These are phyloP conservation scores for Sericinus montela DNA, from an alignment of 2,888 invertebrate genomes.

Conservation along the genomic window DNA sequence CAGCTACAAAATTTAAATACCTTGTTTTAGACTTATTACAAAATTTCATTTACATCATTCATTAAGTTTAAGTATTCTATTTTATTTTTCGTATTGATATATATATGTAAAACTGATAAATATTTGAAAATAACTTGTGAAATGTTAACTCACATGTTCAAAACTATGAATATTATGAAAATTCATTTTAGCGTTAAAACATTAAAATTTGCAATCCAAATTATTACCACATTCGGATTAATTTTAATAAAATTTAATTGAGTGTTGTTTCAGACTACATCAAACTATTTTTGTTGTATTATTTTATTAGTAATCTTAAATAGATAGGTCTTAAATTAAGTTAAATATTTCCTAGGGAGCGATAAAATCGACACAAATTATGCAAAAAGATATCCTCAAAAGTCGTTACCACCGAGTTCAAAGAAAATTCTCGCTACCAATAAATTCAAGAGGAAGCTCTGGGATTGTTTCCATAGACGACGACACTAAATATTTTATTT, in stretches of 20 bases:
- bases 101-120: no score
- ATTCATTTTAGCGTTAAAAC: constrained; percentile 13
- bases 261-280: constrained; percentile 13
- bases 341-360: constrained; percentile 15
- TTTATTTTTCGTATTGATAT: no score
- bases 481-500: constrained; percentile 7
- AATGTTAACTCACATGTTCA: not conserved
- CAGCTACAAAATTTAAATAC: not conserved
- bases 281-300: no score
- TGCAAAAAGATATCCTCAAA: constrained; percentile 35
- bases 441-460: constrained; percentile 43
- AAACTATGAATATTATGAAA: constrained; percentile 15
- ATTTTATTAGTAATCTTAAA: constrained; percentile 3
- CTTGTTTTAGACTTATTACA: not conserved
- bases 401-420: constrained; percentile 45
- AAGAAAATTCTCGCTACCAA: constrained; percentile 44
- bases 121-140: no score
- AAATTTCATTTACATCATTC: no score
- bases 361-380: constrained; percentile 37
- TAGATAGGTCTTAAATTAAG: not conserved
- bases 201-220: constrained; percentile 20
- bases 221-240: constrained; percentile 20
- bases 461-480: constrained; percentile 21
- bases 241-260: constrained; percentile 15
- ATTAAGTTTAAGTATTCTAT: no score